These are phyloP conservation scores for Drosophila kepulauana DNA, from an alignment of 1,140 invertebrate genomes.

Conservation along the genomic window DNA sequence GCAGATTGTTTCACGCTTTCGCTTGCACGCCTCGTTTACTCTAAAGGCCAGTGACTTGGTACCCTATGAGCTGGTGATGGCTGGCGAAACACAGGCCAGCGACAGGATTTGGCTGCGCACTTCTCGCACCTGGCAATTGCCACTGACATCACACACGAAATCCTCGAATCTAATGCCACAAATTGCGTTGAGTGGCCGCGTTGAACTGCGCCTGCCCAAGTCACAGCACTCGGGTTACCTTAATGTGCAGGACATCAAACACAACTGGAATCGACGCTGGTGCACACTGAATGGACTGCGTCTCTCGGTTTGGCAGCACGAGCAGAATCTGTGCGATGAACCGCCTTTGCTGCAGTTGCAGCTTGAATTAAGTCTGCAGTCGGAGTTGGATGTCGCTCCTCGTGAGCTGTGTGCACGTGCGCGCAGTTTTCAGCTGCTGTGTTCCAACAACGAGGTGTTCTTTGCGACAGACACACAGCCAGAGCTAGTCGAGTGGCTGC, in stretches of 20 bases:
- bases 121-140: conserved; percentile 54
- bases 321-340: conserved; percentile 54
- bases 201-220: conserved; percentile 69
- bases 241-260: conserved; percentile 69
- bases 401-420: conserved; percentile 72
- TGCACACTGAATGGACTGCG: conserved; percentile 66
- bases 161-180: conserved; percentile 60
- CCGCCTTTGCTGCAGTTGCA: conserved; percentile 50
- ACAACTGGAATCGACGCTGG: conserved; percentile 81
- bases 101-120: conserved; percentile 68
- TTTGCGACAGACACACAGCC: conserved; percentile 74
- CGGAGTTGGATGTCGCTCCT: conserved; percentile 47
- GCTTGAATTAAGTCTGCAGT: conserved; percentile 30
- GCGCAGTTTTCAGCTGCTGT: conserved; percentile 67
- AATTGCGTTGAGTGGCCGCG: conserved; percentile 63
- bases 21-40: conserved; percentile 72
- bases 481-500: conserved; percentile 66
- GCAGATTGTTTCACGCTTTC: conserved; percentile 70
- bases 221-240: conserved; percentile 60
- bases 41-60: conserved; percentile 53
- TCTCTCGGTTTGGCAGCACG: conserved; percentile 66
- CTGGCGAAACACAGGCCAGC: conserved; percentile 34
- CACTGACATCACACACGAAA: conserved; percentile 58
- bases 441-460: conserved; percentile 36
- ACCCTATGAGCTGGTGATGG: conserved; percentile 65